Percentiles rank a stretch among this genome's conserved stretches.
Conservation (phyloP, 1,140 invertebrate species). For the Ladona fulva region DNA sequence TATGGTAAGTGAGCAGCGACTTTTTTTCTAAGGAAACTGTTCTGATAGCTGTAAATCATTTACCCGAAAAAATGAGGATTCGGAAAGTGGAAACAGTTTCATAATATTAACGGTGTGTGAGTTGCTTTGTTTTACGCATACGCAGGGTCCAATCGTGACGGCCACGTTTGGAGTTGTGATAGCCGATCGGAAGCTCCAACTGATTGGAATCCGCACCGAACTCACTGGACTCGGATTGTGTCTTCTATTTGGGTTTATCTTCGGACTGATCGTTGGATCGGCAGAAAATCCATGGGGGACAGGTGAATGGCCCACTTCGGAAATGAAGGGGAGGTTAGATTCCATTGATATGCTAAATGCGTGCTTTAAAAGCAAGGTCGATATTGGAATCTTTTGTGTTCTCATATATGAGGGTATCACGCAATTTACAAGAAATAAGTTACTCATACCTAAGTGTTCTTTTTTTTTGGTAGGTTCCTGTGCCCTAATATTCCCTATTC, state of each 20-base stretch:
- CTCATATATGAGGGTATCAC: too few species aligned
- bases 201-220: conserved; percentile 56
- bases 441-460: too few species aligned
- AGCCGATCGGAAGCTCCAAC: conserved; percentile 52
- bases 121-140: not conserved
- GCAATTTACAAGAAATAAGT: too few species aligned
- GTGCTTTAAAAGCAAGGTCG: too few species aligned
- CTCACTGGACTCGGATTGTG: conserved; percentile 61
- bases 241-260: conserved; percentile 65
- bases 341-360: not conserved
- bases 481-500: too few species aligned
- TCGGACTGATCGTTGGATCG: conserved; percentile 62
- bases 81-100: too few species aligned
- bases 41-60: too few species aligned
- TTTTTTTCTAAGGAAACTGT: too few species aligned
- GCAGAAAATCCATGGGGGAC: conserved; percentile 68
- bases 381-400: too few species aligned
- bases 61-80: too few species aligned
- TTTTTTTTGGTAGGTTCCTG: too few species aligned
- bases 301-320: conserved; percentile 67
- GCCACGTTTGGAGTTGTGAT: conserved; percentile 75
- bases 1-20: conserved; percentile 45
- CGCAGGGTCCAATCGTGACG: conserved; percentile 70
- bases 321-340: conserved; percentile 64
- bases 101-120: too few species aligned